Evolutionary conservation across 2,888 invertebrate species (phyloP), one percentile per base, ranked within the genome.

Genomic region (Peribatodes rhomboidaria): DNA sequence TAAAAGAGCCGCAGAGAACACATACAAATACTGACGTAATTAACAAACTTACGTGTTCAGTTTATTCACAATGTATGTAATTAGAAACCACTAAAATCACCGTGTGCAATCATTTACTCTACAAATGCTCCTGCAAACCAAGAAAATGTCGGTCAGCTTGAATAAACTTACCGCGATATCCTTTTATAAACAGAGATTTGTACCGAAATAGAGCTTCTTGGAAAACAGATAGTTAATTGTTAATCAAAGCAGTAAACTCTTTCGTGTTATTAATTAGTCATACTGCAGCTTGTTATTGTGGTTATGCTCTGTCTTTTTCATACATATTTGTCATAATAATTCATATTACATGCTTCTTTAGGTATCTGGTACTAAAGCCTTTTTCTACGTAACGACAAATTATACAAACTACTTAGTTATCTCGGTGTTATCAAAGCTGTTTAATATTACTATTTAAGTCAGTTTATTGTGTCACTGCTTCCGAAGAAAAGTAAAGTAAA

Each of bases 81-180:
- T 50, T 20, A 20, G 33, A 37, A 35, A 18, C 35, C 41, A 47
- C 3, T 53, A n/a, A 42, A 55, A 53, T 41, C 27, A 54, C 49
- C 50, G 35, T 35, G 18, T 53, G 61, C 18, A 50, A 46, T 62
- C n/a, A 57, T 58, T 57, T 63, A 20, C 58, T 50, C 44, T 2
- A 52, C 37, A 59, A 67, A 66, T 61, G 57, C 47, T 61, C 58
- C 64, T 59, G 63, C 27, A 54, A 53, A 60, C 58, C 53, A 46
- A 62, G 54, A 55, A 61, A 65, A 70, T 70, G 61, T 72, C 44
- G 70, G 72, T 67, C 67, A 71, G 35, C 54, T 41, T 53, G 42
- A 61, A 71, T 63, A 68, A 64, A 60, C 46, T 58, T 42, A 62
- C 60, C 41, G 37, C 69, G 60, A 65, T 62, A 66, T 59, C 53